A percentile compares a stretch with the other conserved stretches of the same genome.
Evolutionary conservation across 2,888 invertebrate genomes (phyloP).

Genomic region (Pollenia angustigena): DNA sequence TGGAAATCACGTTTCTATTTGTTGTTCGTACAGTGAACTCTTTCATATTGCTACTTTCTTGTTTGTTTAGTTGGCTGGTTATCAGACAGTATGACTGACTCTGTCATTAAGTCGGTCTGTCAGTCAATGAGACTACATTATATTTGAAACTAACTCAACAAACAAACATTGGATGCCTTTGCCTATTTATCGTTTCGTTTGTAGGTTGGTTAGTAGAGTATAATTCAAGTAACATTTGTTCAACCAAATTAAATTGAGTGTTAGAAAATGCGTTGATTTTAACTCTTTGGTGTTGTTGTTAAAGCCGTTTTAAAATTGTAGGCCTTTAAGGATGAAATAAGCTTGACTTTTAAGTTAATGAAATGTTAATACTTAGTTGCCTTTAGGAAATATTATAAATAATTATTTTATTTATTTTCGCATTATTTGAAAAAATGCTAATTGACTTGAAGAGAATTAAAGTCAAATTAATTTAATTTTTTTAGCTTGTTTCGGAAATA

Average conservation of each 20-base stretch:
- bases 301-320: slow-evolving; percentile 4
- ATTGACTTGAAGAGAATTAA: no score
- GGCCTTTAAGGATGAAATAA: slow-evolving; percentile 1
- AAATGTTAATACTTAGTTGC: neutral
- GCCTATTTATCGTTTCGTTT: slow-evolving; percentile 4
- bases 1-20: slow-evolving; percentile 66
- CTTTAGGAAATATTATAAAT: neutral
- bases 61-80: slow-evolving; percentile 42
- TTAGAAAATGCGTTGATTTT: slow-evolving; percentile 39
- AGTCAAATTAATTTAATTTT: no score
- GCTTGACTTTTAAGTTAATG: neutral
- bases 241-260: slow-evolving; percentile 61
- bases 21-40: slow-evolving; percentile 68
- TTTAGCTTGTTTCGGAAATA: no score
- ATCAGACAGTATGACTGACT: slow-evolving; percentile 19
- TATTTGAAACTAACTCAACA: slow-evolving; percentile 33
- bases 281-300: neutral
- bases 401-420: no score
- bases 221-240: slow-evolving; percentile 55
- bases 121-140: neutral
- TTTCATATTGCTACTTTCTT: slow-evolving; percentile 6
- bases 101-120: neutral
- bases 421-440: no score
- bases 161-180: slow-evolving; percentile 19
- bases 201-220: slow-evolving; percentile 56